A percentile compares a stretch with the other conserved stretches of the same genome.
Conservation (phyloP, 1,140 invertebrate genomes). For the Chymomyza costata region DNA sequence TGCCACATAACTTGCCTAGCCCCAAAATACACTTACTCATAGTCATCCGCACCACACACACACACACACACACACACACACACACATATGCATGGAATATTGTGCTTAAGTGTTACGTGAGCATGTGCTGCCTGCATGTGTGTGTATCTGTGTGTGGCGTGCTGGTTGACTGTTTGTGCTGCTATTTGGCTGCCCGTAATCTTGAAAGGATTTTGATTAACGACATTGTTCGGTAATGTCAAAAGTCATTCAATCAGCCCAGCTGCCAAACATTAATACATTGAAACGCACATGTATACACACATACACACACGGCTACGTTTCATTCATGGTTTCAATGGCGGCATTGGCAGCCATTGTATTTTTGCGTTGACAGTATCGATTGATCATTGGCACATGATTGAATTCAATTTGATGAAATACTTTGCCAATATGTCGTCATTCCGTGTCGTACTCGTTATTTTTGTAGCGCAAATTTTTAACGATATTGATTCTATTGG, state of each 20-base stretch:
- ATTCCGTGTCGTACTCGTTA: slow-evolving; percentile 2
- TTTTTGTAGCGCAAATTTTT: slow-evolving; percentile 39
- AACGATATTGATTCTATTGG: slow-evolving; percentile 32
- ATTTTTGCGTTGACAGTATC: slow-evolving; percentile 55
- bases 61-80: slow-evolving; percentile 20
- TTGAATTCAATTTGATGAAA: slow-evolving; percentile 72
- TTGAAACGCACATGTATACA: not conserved
- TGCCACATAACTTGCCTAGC: no score
- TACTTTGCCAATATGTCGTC: slow-evolving; percentile 61
- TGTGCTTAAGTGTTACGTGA: slow-evolving; percentile 41
- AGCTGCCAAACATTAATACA: slow-evolving; percentile 21
- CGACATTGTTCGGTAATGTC: slow-evolving; percentile 65
- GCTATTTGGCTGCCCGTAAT: slow-evolving; percentile 13
- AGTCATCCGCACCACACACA: slow-evolving; percentile 2
- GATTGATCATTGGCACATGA: slow-evolving; percentile 72
- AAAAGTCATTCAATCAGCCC: slow-evolving; percentile 68
- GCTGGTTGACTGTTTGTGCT: slow-evolving; percentile 10
- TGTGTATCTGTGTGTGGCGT: slow-evolving; percentile 2
- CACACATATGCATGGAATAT: not conserved
- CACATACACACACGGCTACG: slow-evolving; percentile 17
- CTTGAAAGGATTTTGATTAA: slow-evolving; percentile 61
- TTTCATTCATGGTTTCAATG: slow-evolving; percentile 49
- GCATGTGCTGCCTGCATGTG: slow-evolving; percentile 30
- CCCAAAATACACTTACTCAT: no score
- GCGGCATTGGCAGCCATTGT: slow-evolving; percentile 40